Evolutionary conservation across 2,797 vertebrate genomes (phyloP).

Genomic region (Buceros bicornis): DNA sequence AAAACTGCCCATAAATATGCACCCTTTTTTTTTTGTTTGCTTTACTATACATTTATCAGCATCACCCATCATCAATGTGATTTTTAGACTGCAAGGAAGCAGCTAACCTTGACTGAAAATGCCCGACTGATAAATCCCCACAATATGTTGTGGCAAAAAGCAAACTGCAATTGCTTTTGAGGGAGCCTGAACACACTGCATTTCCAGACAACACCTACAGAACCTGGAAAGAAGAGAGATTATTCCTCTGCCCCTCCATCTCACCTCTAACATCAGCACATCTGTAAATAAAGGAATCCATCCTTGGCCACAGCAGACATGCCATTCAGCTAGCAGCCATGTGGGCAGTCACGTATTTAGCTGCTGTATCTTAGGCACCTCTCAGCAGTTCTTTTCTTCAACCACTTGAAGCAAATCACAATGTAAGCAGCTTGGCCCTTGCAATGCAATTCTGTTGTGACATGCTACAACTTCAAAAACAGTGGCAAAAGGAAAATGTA

Average conservation of each 20-base stretch:
- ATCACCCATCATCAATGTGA: background rate
- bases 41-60: accelerated
- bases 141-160: background rate
- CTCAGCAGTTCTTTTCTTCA: background rate
- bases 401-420: background rate
- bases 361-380: background rate
- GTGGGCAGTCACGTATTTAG: background rate
- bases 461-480: background rate
- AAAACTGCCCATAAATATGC: background rate
- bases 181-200: background rate
- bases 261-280: background rate
- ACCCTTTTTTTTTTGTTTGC: background rate
- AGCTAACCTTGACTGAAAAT: background rate
- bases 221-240: background rate
- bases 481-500: background rate
- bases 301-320: background rate
- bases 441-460: background rate
- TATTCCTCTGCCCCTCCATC: background rate
- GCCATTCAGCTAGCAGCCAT: background rate
- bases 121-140: background rate
- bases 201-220: background rate
- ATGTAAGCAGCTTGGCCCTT: background rate
- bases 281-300: background rate
- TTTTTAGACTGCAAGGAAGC: background rate
- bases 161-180: background rate